Conservation (phyloP, 1,140 invertebrate genomes). For the Bombus difficillimus region DNA sequence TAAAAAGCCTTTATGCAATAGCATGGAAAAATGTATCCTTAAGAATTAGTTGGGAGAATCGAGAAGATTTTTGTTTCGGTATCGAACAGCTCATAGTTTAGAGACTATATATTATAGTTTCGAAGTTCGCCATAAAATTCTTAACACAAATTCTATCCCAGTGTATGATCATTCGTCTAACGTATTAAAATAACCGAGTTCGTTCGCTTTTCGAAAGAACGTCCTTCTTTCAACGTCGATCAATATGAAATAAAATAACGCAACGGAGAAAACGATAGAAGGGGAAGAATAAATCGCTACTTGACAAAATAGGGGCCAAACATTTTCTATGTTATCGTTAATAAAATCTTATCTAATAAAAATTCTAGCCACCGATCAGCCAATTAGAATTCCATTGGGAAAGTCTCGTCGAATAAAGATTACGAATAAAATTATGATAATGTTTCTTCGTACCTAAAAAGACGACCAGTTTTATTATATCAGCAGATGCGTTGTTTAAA, state of each 20-base stretch:
- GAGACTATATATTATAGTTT: neutral
- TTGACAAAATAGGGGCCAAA: neutral
- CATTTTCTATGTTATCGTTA: neutral
- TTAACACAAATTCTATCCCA: neutral
- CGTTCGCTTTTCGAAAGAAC: too few species aligned
- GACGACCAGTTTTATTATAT: neutral
- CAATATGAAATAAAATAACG: too few species aligned
- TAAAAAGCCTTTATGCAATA: too few species aligned
- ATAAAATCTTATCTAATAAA: too few species aligned
- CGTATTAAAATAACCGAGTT: neutral
- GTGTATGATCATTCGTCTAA: neutral
- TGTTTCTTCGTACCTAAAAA: too few species aligned
- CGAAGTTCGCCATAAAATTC: neutral
- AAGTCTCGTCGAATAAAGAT: too few species aligned
- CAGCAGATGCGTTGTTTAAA: neutral
- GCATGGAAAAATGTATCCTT: too few species aligned
- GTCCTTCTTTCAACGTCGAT: too few species aligned
- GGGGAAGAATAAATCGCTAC: neutral
- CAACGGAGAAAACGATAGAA: neutral
- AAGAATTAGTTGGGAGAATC: neutral
- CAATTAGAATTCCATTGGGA: too few species aligned
- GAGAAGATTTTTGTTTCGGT: neutral
- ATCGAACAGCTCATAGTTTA: neutral
- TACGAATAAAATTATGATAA: too few species aligned
- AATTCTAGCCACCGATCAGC: too few species aligned